Evolutionary conservation across 2,888 invertebrate species (phyloP), one percentile per base, ranked within the genome.

Genomic region (Lithosia quadra): DNA sequence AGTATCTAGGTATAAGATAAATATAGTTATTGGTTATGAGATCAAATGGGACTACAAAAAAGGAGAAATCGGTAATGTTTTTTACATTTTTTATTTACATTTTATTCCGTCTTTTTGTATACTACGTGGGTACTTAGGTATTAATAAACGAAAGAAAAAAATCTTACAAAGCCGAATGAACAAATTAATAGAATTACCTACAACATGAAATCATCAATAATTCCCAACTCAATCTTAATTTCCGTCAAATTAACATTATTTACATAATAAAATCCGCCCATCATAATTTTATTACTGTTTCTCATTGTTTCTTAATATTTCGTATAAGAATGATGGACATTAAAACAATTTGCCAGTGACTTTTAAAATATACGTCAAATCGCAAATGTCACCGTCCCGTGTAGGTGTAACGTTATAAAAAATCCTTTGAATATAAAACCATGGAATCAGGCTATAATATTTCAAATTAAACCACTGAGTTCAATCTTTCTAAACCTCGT

Each of bases 391-490:
- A 8, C 49, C 49, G 18, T 49, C 1, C 3, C 0, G 8, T 43
- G 18, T 18, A 5, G 3, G 28, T 4, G 28, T 28, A 28, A 2
- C 28, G 5, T 43, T 18, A 15, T 43, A 36, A 18, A 13, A 21
- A 24, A 63, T 53, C n/a, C 9, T 15, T 15, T 1, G 11, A 33
- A 24, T 15, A 36, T 18, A 36, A 57, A 39, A 22, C 56, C 39
- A 64, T 34, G 33, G 34, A 28, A 69, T 72, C 28, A 13, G 11
- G 71, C 60, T 74, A 71, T 65, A 70, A 36, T 75, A 73, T 71
- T 66, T 75, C 49, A 75, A 79, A 75, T 69, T 68, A 73, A 73
- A 65, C 58, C 61, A 61, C 67, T 15, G 49, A 33, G 67, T 63
- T 21, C 7, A 63, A 63, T 67, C 21, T 18, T 55, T 39, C 39